phyloP scores from a whole-genome alignment of 2,888 invertebrate species.

The Lithophane leautieri region DNA sequence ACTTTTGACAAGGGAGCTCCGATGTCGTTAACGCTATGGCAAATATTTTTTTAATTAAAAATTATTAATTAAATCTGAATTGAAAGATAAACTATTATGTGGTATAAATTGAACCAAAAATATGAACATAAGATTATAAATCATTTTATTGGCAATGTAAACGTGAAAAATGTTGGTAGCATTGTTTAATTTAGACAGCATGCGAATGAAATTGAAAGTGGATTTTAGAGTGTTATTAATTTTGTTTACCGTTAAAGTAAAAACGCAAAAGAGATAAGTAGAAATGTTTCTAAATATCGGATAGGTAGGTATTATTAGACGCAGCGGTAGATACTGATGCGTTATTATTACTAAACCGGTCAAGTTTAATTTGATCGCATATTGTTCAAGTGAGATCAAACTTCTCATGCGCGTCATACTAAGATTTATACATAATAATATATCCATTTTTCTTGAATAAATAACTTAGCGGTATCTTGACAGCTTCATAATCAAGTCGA shows the following conservation, averaged over 20 bases:
- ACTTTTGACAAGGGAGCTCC: slow-evolving; percentile 30
- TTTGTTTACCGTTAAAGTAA: neutral
- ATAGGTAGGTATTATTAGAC: neutral
- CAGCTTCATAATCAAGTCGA: slow-evolving; percentile 29
- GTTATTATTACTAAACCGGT: slow-evolving; percentile 22
- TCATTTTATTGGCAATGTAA: neutral
- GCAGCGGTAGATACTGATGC: neutral
- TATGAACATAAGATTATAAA: slow-evolving; percentile 5
- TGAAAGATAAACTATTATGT: slow-evolving; percentile 8
- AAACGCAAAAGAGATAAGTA: neutral
- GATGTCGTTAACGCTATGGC: slow-evolving; percentile 17
- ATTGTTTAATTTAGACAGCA: slow-evolving; percentile 6
- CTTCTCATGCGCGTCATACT: neutral
- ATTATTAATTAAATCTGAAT: slow-evolving; percentile 22
- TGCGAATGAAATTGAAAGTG: slow-evolving; percentile 15
- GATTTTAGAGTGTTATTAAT: neutral
- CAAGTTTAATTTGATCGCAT: slow-evolving; percentile 36
- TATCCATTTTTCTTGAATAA: neutral
- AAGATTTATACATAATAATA: neutral
- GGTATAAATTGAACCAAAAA: slow-evolving; percentile 7
- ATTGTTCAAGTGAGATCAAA: slow-evolving; percentile 20
- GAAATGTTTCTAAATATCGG: neutral
- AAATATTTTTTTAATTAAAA: slow-evolving; percentile 44
- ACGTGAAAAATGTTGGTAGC: neutral
- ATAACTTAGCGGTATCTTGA: slow-evolving; percentile 34